A percentile compares a stretch with the other conserved stretches of the same genome.
These are phyloP conservation scores for Gymnarchus niloticus DNA, from an alignment of 2,113 vertebrate genomes.

Conservation along the genomic window DNA sequence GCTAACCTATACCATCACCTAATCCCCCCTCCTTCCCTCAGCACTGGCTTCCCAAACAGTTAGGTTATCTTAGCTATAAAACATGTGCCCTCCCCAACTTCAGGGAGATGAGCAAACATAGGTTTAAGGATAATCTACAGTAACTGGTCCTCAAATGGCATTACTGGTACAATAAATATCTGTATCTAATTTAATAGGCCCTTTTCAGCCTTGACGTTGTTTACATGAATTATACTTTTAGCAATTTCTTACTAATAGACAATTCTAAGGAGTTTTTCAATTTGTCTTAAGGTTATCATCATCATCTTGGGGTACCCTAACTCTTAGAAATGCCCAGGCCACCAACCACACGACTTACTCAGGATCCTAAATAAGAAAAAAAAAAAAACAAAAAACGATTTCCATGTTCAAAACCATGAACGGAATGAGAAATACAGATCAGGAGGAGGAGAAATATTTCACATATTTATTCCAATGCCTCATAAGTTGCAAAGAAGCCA, in stretches of 20 bases:
- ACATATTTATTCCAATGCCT: not conserved
- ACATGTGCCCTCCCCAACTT: not conserved
- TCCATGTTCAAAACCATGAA: not conserved
- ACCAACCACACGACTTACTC: constrained; percentile 8
- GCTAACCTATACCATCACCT: not conserved
- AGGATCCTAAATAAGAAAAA: constrained; percentile 1
- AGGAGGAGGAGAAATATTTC: not conserved
- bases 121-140: not conserved
- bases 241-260: not conserved
- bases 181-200: not conserved
- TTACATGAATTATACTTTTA: not conserved
- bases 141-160: not conserved
- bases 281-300: not conserved
- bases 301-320: constrained; percentile 4
- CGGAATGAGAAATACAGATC: not conserved
- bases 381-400: no score
- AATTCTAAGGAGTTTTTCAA: no score
- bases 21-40: not conserved
- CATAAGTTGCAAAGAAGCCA: not conserved
- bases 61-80: not conserved
- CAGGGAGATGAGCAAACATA: not conserved
- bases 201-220: not conserved
- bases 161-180: not conserved
- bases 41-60: not conserved
- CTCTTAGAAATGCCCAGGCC: constrained; percentile 12